A percentile compares a stretch with the other conserved stretches of the same genome.
Evolutionary conservation across 2,888 invertebrate genomes (phyloP).

Genomic region (Yponomeuta malinellus): DNA sequence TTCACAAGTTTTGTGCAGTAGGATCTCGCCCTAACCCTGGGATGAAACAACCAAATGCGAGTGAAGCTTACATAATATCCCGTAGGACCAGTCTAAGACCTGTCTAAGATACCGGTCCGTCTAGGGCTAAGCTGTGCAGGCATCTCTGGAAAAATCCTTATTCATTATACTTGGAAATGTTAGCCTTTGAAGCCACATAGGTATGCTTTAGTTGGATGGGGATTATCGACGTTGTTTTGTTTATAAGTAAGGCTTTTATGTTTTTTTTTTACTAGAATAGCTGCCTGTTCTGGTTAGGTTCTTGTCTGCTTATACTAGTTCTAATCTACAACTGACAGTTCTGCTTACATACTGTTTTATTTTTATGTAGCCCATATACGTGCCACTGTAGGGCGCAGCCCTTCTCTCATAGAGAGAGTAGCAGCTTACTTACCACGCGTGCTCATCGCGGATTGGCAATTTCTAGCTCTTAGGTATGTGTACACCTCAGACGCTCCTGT

Average conservation of each 20-base stretch:
- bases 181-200: neutral
- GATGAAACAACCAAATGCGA: neutral
- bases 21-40: too few species aligned
- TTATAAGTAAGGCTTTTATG: neutral
- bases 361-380: too few species aligned
- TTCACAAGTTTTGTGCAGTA: too few species aligned
- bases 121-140: neutral
- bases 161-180: neutral
- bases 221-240: neutral
- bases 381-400: too few species aligned
- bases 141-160: neutral
- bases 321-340: too few species aligned
- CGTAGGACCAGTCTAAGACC: neutral
- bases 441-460: too few species aligned
- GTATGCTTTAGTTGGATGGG: neutral
- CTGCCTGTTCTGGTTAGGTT: neutral
- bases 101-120: neutral
- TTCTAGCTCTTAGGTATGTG: too few species aligned
- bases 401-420: too few species aligned
- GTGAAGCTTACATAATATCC: neutral
- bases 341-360: too few species aligned
- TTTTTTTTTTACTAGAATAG: neutral
- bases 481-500: too few species aligned
- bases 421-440: too few species aligned
- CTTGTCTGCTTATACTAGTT: too few species aligned